Base-by-base conservation (phyloP, 1,140 invertebrate genomes). In the Leguminivora glycinivorella region DNA sequence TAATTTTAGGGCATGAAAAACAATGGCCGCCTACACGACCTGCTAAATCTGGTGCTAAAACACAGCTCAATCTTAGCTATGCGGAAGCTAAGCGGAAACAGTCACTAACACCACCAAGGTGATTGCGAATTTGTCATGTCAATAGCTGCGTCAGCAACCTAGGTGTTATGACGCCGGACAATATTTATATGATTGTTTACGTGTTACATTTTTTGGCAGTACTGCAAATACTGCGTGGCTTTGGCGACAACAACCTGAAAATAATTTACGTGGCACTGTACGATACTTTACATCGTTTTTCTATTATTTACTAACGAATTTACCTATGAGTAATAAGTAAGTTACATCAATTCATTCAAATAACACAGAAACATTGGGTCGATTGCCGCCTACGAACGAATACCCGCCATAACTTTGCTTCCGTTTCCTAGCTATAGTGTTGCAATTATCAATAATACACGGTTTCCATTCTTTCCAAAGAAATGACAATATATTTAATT, bases 31-130 rank as follows among this genome's bases (percentile, higher is more conserved):
- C 58, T 29, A 63, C 58, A 26, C 56, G 26, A 26, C 5, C 7
- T 9, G 2, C 26, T 63, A 63, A 58, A 12, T 25, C 56, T 58
- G 17, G 58, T 63, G 58, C 26, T 63, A 34, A 63, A 63, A 31
- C 58, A 34, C 10, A 34, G 10, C 34, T 12, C 14, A 34, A 34
- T 38, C 34, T 38, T 38, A 38, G 34, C 10, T 38, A 38, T 38
- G 34, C 34, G 34, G 34, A 10, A 63, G 56, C 24, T 26, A 58
- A 14, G 24, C 56, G 56, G 56, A 58, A 58, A 4, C 14, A 29
- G n/a, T 63, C 58, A 34, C n/a, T 63, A 29, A 63, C 58, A 63
- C 25, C 25, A 19, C 56, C 58, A 63, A 63, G 58, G 58, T 63
- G 58, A 63, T 60, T 60, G 56, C 56, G 56, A 60, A 60, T 63